phyloP scores from a whole-genome alignment of 1,140 invertebrate genomes.

The Diachasmimorpha longicaudata region DNA sequence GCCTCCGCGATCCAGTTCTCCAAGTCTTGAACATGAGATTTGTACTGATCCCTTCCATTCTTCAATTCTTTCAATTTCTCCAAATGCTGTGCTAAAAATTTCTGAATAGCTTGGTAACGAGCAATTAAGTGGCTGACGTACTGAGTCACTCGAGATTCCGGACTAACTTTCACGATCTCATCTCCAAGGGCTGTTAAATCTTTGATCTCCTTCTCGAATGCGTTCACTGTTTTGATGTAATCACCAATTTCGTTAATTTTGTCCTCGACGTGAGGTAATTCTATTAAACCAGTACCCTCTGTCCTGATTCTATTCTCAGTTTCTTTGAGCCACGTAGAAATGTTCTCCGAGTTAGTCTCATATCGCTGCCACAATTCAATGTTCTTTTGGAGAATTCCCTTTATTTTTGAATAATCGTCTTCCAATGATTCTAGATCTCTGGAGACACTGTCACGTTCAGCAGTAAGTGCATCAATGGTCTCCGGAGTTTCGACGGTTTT shows the following conservation, averaged over 20 bases:
- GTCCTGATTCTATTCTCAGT: constrained; percentile 80
- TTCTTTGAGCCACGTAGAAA: constrained; percentile 85
- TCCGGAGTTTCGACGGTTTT: constrained; percentile 73
- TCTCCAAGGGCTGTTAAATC: constrained; percentile 73
- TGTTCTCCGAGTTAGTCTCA: constrained; percentile 76
- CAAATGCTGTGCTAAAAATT: constrained; percentile 73
- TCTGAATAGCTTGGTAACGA: constrained; percentile 77
- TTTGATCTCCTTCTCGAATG: constrained; percentile 71
- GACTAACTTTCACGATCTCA: constrained; percentile 75
- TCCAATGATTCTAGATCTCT: constrained; percentile 74
- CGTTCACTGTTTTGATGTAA: constrained; percentile 69
- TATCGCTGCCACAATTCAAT: constrained; percentile 82
- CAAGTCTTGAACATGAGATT: constrained; percentile 71
- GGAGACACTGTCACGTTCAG: constrained; percentile 70
- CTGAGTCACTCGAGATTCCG: constrained; percentile 81
- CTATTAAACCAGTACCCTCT: constrained; percentile 74
- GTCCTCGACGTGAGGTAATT: constrained; percentile 72
- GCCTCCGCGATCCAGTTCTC: constrained; percentile 81
- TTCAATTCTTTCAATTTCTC: constrained; percentile 73
- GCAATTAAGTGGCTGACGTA: constrained; percentile 79
- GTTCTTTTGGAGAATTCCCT: constrained; percentile 73
- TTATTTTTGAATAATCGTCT: constrained; percentile 72
- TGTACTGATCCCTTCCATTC: constrained; percentile 71
- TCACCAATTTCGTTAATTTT: constrained; percentile 75
- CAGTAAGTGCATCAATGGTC: constrained; percentile 68